phyloP scores from a whole-genome alignment of 2,113 vertebrate species.

The Emydocephalus ijimae region DNA sequence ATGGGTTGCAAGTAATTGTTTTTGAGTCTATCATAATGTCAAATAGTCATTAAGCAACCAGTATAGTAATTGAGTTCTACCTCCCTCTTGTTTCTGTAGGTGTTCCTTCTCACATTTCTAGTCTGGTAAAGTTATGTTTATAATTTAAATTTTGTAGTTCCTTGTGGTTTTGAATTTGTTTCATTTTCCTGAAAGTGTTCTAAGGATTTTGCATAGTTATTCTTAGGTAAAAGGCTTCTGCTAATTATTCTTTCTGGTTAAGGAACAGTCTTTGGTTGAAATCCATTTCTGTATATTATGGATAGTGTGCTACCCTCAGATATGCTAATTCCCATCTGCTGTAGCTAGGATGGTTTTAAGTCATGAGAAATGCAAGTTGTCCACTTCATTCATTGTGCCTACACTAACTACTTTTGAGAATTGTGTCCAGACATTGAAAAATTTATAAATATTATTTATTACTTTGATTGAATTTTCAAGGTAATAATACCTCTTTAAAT shows the following conservation, averaged over 20 bases:
- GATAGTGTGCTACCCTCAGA: background rate
- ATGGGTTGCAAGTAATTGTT: background rate
- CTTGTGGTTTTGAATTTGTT: background rate
- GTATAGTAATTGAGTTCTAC: background rate
- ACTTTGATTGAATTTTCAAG: background rate
- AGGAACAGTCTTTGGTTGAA: background rate
- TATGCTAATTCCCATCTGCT: background rate
- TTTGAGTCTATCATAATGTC: background rate
- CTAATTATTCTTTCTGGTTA: background rate
- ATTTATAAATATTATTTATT: background rate
- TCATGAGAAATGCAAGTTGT: background rate
- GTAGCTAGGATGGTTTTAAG: background rate
- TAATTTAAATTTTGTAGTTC: background rate
- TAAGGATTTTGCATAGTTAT: background rate
- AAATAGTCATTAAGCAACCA: background rate
- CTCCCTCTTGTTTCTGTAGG: background rate
- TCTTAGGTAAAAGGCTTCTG: background rate
- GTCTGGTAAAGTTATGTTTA: background rate
- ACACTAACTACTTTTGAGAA: background rate
- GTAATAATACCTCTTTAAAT: background rate
- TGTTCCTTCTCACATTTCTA: background rate
- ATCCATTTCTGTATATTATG: background rate
- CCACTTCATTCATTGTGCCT: background rate
- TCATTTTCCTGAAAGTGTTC: background rate
- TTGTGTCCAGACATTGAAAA: background rate